Evolutionary conservation across 2,888 invertebrate genomes (phyloP), one percentile per base, ranked within the genome.

Genomic region (Drosophila prolongata): DNA sequence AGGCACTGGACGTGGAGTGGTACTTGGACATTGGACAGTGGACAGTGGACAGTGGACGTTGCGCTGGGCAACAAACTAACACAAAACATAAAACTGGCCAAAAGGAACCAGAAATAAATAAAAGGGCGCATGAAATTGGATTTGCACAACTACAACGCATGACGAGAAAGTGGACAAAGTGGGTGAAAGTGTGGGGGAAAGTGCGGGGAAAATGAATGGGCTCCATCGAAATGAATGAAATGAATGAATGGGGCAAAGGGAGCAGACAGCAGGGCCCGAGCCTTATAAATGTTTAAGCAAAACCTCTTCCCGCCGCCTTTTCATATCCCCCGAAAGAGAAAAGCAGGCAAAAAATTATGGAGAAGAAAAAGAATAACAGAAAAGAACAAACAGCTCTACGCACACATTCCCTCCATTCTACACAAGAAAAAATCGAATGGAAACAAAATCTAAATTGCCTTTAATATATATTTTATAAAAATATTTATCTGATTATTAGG

Each of bases 121-220:
- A 61, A 64, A 69, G 57, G 64, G 58, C 61, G 49, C 64, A 59
- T 75, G 53, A 80, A 82, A 86, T 82, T 77, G 68, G 74, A 86
- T 83, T 83, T 76, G 71, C 67, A 66, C 67, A 62, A 64, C 56
- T 44, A 62, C 52, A 79, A 66, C 69, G 66, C 74, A 84, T 67
- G 67, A 55, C 43, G 59, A 44, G 40, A 47, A 57, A 57, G 57
- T 40, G 37, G 65, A 38, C 49, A 49, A 61, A 10, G 40, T 24
- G 35, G 13, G 24, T 35, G 19, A 42, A 56, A 35, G 35, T 44
- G 40, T 16, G 42, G 14, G 19, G 8, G 11, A n/a, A 30, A 9
- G 44, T 35, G 55, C 47, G 60, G 61, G 24, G 34, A 16, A 38
- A 60, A 60, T 68, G 64, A 77, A 76, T 64, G 69, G 67, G 34